Conservation (phyloP, 30 jellyfish, hydroid and myxozoan genomes). For the Aurelia sp. region DNA sequence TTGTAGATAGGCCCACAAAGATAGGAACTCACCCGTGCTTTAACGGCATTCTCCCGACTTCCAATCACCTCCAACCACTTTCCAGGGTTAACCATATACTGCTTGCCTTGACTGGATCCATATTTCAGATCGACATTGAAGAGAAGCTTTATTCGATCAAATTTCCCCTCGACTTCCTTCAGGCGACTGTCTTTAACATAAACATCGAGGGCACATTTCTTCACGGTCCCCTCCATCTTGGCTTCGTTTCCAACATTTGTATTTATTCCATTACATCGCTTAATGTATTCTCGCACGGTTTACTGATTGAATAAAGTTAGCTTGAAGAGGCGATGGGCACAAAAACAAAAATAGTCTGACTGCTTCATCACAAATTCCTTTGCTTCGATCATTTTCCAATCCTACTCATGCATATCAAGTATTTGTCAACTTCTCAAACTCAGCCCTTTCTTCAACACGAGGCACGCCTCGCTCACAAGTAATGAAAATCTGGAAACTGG, state of each 20-base stretch:
- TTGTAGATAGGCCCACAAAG: constrained; percentile 5
- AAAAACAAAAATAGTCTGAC: constrained; percentile 21
- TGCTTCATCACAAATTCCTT: constrained; percentile 14
- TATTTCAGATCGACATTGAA: constrained; percentile 86
- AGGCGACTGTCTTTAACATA: constrained; percentile 91
- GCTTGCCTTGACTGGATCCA: constrained; percentile 90
- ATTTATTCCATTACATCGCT: constrained; percentile 35
- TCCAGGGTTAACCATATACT: constrained; percentile 95
- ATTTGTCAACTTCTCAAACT: constrained; percentile 25
- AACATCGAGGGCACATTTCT: constrained; percentile 81
- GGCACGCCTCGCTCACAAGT: constrained; percentile 42
- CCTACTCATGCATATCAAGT: constrained; percentile 70
- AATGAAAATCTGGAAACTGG: too few species aligned
- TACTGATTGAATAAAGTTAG: too few species aligned
- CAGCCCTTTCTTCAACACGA: constrained; percentile 29
- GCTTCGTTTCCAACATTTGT: constrained; percentile 1
- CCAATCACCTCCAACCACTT: constrained; percentile 91
- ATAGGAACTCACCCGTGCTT: constrained; percentile 86
- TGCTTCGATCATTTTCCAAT: constrained; percentile 24
- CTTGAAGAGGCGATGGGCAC: too few species aligned
- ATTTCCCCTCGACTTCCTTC: constrained; percentile 79
- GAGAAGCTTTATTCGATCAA: constrained; percentile 74
- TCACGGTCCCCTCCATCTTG: constrained; percentile 74
- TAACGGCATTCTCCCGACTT: constrained; percentile 75
- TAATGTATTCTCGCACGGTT: too few species aligned